These are phyloP conservation scores for Cheiracanthium punctorium DNA, from an alignment of 2,888 invertebrate genomes.

Conservation along the genomic window DNA sequence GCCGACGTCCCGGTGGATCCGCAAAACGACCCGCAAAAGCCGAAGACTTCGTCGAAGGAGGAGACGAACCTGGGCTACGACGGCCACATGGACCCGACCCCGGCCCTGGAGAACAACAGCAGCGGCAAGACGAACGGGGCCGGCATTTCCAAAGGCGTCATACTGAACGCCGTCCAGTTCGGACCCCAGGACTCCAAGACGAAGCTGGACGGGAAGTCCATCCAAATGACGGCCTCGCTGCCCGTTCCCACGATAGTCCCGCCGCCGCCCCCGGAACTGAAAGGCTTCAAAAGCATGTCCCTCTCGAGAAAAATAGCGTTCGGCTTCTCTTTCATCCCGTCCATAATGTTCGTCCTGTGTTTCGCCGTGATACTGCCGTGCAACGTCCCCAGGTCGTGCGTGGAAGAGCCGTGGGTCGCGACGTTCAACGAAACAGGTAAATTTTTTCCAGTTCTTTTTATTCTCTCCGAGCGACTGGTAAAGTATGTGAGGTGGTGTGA, in stretches of 20 bases:
- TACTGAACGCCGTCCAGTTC: constrained; percentile 46
- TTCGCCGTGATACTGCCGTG: constrained; percentile 58
- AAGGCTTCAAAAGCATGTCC: constrained; percentile 38
- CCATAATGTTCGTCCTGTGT: constrained; percentile 53
- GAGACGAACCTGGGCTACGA: constrained; percentile 25
- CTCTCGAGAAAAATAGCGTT: constrained; percentile 44
- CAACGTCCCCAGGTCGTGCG: constrained; percentile 19
- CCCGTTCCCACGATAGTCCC: not conserved
- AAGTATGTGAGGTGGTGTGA: no score
- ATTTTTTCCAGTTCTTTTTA: not conserved
- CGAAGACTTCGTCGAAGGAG: not conserved
- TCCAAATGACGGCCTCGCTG: not conserved
- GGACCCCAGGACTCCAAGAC: not conserved
- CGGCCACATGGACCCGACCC: not conserved
- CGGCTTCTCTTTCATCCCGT: constrained; percentile 42
- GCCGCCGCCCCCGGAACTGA: not conserved
- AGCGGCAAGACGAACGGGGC: constrained; percentile 31
- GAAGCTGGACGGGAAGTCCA: not conserved
- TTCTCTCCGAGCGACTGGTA: no score
- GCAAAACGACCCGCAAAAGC: not conserved
- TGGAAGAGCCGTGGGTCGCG: constrained; percentile 26
- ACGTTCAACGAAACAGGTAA: constrained; percentile 39
- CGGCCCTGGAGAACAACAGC: constrained; percentile 30
- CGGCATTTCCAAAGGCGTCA: constrained; percentile 47
- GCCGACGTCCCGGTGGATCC: constrained; percentile 16